These are phyloP conservation scores for Abramis brama DNA, from an alignment of 2,113 vertebrate species.

Conservation along the genomic window DNA sequence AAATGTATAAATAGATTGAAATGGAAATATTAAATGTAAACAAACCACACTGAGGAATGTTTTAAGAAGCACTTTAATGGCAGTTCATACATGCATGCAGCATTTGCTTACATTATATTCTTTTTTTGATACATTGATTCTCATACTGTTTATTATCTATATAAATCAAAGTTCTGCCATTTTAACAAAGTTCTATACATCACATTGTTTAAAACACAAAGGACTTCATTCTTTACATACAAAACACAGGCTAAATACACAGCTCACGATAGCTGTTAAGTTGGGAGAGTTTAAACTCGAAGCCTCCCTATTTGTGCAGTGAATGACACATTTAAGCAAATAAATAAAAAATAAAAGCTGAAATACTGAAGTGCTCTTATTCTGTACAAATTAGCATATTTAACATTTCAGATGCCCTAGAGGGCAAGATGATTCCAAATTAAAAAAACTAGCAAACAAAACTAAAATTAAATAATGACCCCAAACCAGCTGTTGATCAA, in stretches of 20 bases:
- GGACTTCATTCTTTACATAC: conserved; percentile 45
- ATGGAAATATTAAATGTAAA: not conserved
- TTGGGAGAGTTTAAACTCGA: conserved; percentile 1
- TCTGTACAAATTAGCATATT: conserved; percentile 43
- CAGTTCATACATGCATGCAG: conserved; percentile 50
- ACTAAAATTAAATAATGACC: not conserved
- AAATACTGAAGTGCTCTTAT: conserved; percentile 39
- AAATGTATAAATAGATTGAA: not conserved
- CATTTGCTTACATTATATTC: conserved; percentile 48
- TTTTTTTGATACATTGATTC: conserved; percentile 44
- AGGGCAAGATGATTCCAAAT: not conserved
- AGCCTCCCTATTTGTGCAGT: conserved; percentile 45
- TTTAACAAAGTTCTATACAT: conserved; percentile 58
- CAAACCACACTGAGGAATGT: conserved; percentile 23
- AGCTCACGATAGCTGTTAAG: conserved; percentile 8
- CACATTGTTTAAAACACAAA: conserved; percentile 56
- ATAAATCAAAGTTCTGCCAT: conserved; percentile 51
- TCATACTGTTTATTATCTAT: conserved; percentile 27
- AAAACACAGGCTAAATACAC: conserved; percentile 55
- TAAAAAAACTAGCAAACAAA: not conserved
- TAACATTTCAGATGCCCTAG: not conserved
- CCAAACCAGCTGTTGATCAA: not conserved
- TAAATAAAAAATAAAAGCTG: conserved; percentile 35
- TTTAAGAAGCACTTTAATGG: conserved; percentile 52
- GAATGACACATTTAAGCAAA: conserved; percentile 44